These are phyloP conservation scores for Troilus luridus DNA, from an alignment of 2,888 invertebrate genomes.

Conservation along the genomic window DNA sequence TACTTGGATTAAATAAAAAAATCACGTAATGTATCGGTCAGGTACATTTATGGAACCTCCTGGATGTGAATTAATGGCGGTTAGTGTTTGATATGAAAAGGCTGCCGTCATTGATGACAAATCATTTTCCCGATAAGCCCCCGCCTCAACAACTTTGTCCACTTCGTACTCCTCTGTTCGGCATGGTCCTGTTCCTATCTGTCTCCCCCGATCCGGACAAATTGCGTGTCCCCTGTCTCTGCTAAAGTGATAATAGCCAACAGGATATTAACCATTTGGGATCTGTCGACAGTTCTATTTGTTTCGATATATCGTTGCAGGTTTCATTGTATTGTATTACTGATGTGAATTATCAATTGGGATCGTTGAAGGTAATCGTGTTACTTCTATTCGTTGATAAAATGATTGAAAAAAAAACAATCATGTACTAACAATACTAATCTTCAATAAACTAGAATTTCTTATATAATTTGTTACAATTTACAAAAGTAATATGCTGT, in stretches of 20 bases:
- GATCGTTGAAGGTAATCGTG: too few species aligned
- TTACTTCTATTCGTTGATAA: too few species aligned
- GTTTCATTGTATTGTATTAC: not conserved
- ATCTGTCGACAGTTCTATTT: not conserved
- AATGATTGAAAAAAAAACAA: too few species aligned
- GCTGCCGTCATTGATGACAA: conserved; percentile 31
- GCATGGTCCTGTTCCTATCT: not conserved
- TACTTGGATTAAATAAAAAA: not conserved
- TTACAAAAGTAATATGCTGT: too few species aligned
- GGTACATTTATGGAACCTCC: not conserved
- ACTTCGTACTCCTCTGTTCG: not conserved
- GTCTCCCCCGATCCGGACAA: not conserved
- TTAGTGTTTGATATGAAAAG: not conserved
- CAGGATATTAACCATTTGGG: not conserved
- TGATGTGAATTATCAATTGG: too few species aligned
- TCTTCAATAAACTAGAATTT: too few species aligned
- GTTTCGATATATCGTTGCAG: not conserved
- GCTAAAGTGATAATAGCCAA: not conserved
- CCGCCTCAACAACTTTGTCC: not conserved
- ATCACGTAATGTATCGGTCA: not conserved
- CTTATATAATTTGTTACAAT: too few species aligned
- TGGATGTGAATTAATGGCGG: conserved; percentile 17
- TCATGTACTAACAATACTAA: too few species aligned
- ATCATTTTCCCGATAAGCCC: conserved; percentile 37
- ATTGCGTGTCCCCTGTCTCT: not conserved